Conservation (phyloP, 2,797 vertebrate species). For the Cheirogaleus major region DNA sequence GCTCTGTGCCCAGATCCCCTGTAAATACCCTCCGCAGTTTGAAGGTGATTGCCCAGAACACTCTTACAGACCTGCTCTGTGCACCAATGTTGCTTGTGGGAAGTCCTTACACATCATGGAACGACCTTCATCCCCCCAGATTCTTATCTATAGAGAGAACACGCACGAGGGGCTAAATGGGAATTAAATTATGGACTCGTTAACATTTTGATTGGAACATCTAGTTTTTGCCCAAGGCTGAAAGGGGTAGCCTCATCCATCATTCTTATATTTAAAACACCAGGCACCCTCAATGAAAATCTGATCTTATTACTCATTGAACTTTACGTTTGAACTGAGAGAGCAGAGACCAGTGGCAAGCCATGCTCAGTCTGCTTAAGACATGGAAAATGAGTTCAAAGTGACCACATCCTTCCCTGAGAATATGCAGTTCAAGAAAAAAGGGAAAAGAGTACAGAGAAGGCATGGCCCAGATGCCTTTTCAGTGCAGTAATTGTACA, state of each 20-base stretch:
- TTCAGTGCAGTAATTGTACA: not conserved
- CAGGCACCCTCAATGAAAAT: not conserved
- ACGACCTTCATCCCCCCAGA: rapidly evolving
- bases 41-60: not conserved
- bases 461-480: not conserved
- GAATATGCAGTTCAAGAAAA: not conserved
- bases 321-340: not conserved
- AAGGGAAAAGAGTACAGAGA: not conserved
- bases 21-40: not conserved
- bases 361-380: not conserved
- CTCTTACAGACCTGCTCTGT: rapidly evolving
- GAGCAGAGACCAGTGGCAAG: not conserved
- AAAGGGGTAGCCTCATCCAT: not conserved
- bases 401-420: not conserved
- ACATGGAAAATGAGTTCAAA: not conserved
- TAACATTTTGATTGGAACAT: not conserved
- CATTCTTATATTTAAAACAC: not conserved
- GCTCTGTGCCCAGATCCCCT: not conserved
- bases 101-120: not conserved
- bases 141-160: not conserved
- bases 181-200: not conserved
- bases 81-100: not conserved
- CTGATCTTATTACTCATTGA: not conserved
- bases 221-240: not conserved
- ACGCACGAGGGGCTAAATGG: not conserved